Evolutionary conservation across 2,113 vertebrate species (phyloP).

Genomic region (Pygoscelis adeliae): DNA sequence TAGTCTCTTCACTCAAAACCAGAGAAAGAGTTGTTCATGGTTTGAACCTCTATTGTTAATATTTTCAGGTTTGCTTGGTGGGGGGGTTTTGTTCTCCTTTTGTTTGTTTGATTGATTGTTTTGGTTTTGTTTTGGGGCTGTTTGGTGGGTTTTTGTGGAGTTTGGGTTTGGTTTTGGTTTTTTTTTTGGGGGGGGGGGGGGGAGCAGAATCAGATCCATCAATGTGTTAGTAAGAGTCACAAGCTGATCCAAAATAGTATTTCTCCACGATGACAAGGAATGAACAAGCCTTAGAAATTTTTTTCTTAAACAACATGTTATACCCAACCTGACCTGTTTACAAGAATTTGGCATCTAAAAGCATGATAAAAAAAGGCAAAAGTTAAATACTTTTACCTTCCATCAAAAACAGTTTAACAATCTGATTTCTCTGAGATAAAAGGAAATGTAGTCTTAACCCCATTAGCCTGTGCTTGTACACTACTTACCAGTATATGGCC

Average conservation of each 20-base stretch:
- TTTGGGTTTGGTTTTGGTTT: background rate
- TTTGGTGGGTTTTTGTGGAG: background rate
- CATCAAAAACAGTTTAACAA: background rate
- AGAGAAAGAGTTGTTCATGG: background rate
- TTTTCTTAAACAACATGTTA: background rate
- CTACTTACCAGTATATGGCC: background rate
- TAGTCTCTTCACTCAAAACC: background rate
- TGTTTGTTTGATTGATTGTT: background rate
- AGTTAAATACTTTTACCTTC: background rate
- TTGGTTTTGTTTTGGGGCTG: no score
- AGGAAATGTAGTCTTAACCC: background rate
- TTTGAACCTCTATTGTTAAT: background rate
- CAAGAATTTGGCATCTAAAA: background rate
- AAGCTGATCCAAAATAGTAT: background rate
- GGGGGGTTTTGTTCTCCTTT: accelerated
- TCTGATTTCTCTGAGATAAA: background rate
- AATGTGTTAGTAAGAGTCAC: background rate
- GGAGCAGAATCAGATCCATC: background rate
- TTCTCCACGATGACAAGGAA: background rate
- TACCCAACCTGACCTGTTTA: background rate
- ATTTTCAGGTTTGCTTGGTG: background rate
- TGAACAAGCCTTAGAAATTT: background rate
- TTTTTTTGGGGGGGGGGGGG: no score
- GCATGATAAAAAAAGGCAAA: background rate
- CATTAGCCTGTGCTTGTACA: background rate